Percentiles rank a stretch among this genome's conserved stretches.
Evolutionary conservation across 37 sponge, comb jelly and placozoan genomes (phyloP).

Genomic region (Oscarella lobularis): DNA sequence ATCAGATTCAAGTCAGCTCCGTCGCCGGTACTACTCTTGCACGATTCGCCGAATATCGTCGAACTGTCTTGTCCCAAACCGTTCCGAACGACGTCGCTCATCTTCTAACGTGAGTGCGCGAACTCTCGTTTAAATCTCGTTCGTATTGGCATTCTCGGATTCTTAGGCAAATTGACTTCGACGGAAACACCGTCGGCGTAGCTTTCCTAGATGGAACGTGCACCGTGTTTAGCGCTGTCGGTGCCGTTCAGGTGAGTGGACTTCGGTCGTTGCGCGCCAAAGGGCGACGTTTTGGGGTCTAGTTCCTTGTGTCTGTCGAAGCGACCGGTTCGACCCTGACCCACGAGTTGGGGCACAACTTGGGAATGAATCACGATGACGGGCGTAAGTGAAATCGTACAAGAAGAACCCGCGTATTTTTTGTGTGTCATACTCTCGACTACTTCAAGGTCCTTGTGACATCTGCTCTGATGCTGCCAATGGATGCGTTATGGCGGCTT

Average conservation of each 20-base stretch:
- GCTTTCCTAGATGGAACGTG: background rate
- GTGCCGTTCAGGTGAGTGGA: background rate
- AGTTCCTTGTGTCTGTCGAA: too few relatives aligned
- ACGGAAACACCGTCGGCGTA: background rate
- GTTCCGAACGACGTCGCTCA: background rate
- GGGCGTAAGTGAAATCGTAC: background rate
- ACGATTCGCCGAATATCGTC: background rate
- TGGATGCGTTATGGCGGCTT: background rate
- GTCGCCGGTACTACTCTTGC: background rate
- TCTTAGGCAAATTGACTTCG: background rate
- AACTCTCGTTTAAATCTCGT: background rate
- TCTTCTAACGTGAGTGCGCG: background rate
- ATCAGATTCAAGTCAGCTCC: background rate
- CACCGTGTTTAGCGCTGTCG: background rate
- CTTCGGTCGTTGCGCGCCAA: background rate
- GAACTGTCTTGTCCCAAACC: background rate
- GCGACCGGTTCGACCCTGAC: background rate
- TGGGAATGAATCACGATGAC: slow-evolving; percentile 5
- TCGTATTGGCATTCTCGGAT: background rate
- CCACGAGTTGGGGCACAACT: slow-evolving; percentile 7
- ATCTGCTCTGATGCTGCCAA: background rate
- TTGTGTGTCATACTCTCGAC: background rate
- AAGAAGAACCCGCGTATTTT: background rate
- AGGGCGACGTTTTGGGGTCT: too few relatives aligned
- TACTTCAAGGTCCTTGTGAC: background rate